Evolutionary conservation across 2,113 vertebrate species (phyloP).

Genomic region (Tachuris rubrigastra): DNA sequence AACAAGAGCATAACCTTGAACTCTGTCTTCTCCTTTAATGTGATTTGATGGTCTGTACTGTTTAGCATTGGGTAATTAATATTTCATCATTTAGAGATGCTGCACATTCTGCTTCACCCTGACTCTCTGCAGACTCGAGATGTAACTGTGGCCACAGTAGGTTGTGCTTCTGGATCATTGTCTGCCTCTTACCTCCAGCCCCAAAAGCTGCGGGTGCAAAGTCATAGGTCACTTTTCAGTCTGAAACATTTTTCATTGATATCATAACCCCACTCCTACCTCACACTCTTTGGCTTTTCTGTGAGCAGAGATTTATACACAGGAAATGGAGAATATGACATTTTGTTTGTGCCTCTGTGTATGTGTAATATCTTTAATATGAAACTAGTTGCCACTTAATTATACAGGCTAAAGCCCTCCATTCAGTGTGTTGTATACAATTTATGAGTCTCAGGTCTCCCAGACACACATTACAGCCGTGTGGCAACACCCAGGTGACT

Average conservation of each 20-base stretch:
- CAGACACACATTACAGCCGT: constrained; percentile 39
- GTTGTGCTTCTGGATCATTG: background rate
- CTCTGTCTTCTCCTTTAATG: background rate
- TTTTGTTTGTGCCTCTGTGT: constrained; percentile 60
- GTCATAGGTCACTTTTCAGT: background rate
- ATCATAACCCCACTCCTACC: background rate
- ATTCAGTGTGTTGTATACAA: constrained; percentile 60
- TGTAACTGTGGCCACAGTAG: background rate
- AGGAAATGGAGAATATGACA: constrained; percentile 64
- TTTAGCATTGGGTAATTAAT: rapidly evolving
- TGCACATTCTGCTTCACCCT: background rate
- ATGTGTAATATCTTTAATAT: constrained; percentile 65
- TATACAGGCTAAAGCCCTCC: constrained; percentile 62
- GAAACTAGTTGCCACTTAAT: constrained; percentile 68
- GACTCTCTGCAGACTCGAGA: background rate
- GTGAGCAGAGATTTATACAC: constrained; percentile 22
- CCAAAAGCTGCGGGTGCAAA: background rate
- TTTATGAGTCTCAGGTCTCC: constrained; percentile 67
- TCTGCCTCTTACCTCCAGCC: background rate
- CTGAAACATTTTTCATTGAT: background rate
- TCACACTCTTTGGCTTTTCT: background rate
- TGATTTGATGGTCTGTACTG: background rate
- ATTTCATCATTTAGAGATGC: background rate
- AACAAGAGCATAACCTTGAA: background rate
- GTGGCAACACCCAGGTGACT: constrained; percentile 65